Evolutionary conservation across 2,113 vertebrate species (phyloP), one percentile per base, ranked within the genome.

Genomic region (Caranx ignobilis): DNA sequence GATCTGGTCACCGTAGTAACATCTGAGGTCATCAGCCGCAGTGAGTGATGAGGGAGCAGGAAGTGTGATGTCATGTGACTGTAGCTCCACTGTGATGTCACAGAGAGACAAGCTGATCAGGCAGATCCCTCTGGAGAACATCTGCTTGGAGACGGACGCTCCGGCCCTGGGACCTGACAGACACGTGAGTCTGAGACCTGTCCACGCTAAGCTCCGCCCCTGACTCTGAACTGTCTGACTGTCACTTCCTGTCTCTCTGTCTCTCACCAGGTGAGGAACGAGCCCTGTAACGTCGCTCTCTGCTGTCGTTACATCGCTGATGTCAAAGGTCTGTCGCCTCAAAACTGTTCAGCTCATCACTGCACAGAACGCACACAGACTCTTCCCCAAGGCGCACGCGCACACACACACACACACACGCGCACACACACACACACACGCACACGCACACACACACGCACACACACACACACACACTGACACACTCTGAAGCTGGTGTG

Each of bases 121-220:
- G 75, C 87, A 88, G 86, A 88, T 94, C 79, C 92, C 93, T 2
- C 43, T 95, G 87, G 90, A 94, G 13, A 87, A 91, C 87, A 89
- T 95, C 84, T 94, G 89, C 78, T 87, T 94, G 3, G 93, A 95
- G 52, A 95, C 90, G 0, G 86, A 94, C 68, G 90, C 88, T 39
- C 87, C 89, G 56, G 89, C 88, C 0, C 86, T 95, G 62, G 92
- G 92, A 32, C 88, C 83, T 41, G 50, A 93, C 21, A 90, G 80
- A 65, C 67, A 92, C 0, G 91, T 91, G 31, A 11, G 86, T 87
- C 47, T 63, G 2, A n/a, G 26, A 26, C 26, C 26, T 26, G 26
- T 26, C 26, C 26, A 26, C 26, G 26, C 26, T 26, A 26, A 26
- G 26, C 26, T 26, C 26, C 26, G 26, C 26, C 26, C 26, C 26